Conservation (phyloP, 37 sponge, comb jelly and placozoan species). For the Dysidea cf. avara region DNA sequence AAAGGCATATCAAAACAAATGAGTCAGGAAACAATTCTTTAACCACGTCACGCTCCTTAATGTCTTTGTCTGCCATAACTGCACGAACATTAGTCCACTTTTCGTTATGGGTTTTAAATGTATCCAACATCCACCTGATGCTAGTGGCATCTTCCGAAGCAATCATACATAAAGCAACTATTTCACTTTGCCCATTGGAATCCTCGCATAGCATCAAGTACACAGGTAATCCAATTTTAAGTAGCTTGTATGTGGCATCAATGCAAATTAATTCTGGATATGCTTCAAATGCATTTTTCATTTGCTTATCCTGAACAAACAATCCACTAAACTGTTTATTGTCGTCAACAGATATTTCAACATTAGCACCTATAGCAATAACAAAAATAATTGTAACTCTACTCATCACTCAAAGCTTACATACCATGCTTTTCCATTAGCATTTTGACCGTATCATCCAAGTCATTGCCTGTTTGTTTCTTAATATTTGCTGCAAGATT, state of each 20-base stretch:
- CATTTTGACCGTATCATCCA: no score
- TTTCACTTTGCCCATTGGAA: slow-evolving; percentile 36
- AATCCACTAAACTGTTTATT: slow-evolving; percentile 26
- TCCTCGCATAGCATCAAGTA: slow-evolving; percentile 22
- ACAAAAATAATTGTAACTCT: no score
- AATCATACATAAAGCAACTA: slow-evolving; percentile 14
- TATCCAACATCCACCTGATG: slow-evolving; percentile 26
- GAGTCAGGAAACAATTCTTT: slow-evolving; percentile 23
- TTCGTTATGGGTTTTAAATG: slow-evolving; percentile 21
- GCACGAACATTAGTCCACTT: slow-evolving; percentile 24
- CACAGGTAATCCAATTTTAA: slow-evolving; percentile 24
- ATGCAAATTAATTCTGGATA: slow-evolving; percentile 41
- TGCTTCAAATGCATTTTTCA: slow-evolving; percentile 36
- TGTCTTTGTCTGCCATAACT: slow-evolving; percentile 51
- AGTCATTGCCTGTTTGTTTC: no score
- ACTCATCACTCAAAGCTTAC: no score
- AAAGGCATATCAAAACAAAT: slow-evolving; percentile 39
- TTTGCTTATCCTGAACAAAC: slow-evolving; percentile 27
- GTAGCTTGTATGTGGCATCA: slow-evolving; percentile 44
- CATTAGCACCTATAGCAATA: slow-evolving; percentile 45
- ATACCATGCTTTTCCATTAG: no score
- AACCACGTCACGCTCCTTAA: slow-evolving; percentile 24
- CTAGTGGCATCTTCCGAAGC: slow-evolving; percentile 19
- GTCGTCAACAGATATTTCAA: slow-evolving; percentile 19
- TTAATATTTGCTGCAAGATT: no score